These are phyloP conservation scores for Salminus brasiliensis DNA, from an alignment of 2,113 vertebrate species.

Conservation along the genomic window DNA sequence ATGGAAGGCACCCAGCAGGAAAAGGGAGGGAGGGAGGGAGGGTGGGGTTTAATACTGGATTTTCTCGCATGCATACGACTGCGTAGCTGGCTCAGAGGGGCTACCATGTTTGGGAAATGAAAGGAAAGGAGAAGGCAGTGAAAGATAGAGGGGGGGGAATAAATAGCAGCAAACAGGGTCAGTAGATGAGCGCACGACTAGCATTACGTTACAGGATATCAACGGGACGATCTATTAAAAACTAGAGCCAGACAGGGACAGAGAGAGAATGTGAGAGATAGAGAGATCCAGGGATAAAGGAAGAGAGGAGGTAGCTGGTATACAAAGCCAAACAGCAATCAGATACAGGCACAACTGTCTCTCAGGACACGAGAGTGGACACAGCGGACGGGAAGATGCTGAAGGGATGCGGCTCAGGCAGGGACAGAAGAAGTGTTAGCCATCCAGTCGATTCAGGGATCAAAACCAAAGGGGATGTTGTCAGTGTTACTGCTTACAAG, in stretches of 20 bases:
- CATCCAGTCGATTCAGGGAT: constrained; percentile 7
- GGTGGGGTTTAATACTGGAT: constrained; percentile 66
- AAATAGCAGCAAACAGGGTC: background rate
- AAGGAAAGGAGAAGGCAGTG: background rate
- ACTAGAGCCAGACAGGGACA: constrained; percentile 20
- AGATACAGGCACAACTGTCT: constrained; percentile 11
- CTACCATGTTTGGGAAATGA: constrained; percentile 66
- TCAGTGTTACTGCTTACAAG: constrained; percentile 89
- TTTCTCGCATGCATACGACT: constrained; percentile 83
- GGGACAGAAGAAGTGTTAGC: background rate
- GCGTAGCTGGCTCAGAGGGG: constrained; percentile 72
- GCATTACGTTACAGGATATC: constrained; percentile 37
- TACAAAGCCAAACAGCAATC: background rate
- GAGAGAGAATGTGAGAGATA: background rate
- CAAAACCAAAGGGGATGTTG: constrained; percentile 52
- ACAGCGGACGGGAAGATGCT: background rate
- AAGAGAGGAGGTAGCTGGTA: background rate
- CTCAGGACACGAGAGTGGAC: background rate
- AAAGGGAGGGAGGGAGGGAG: constrained; percentile 63
- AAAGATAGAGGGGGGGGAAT: constrained; percentile 4
- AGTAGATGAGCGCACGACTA: background rate
- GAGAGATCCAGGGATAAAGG: background rate
- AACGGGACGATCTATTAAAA: constrained; percentile 38
- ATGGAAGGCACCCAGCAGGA: background rate
- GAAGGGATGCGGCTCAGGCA: background rate